These are phyloP conservation scores for Eleginops maclovinus DNA, from an alignment of 2,113 vertebrate species.

Conservation along the genomic window DNA sequence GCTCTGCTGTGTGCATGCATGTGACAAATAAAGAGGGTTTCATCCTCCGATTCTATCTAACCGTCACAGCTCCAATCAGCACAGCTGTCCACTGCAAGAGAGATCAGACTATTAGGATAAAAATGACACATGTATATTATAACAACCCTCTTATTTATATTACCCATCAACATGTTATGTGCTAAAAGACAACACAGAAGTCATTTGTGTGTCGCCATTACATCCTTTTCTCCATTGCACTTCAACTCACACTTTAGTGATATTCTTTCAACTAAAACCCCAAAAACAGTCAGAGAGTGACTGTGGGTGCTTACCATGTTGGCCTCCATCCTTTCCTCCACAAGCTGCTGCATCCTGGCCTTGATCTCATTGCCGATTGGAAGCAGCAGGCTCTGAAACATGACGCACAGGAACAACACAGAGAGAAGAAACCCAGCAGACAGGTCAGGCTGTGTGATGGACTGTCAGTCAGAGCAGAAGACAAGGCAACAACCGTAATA, in stretches of 20 bases:
- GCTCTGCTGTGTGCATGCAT: no score
- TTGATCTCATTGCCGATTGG: conserved; percentile 69
- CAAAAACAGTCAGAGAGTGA: background rate
- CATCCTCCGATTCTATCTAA: no score
- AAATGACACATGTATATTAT: background rate
- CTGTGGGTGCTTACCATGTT: conserved; percentile 84
- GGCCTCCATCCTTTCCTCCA: conserved; percentile 85
- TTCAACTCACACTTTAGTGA: background rate
- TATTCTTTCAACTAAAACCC: background rate
- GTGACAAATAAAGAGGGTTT: no score
- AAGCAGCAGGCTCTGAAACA: conserved; percentile 70
- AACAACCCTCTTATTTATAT: background rate
- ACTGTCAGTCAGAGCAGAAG: background rate
- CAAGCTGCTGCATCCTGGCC: conserved; percentile 82
- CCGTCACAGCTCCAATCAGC: conserved; percentile 82
- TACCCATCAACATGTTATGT: background rate
- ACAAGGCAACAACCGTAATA: background rate
- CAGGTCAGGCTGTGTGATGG: background rate
- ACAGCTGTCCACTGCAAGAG: conserved; percentile 86
- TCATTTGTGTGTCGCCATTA: background rate
- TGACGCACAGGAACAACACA: conserved; percentile 1
- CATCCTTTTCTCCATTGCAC: background rate
- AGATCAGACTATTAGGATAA: conserved; percentile 16
- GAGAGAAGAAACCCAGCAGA: background rate
- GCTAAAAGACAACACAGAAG: background rate